These are phyloP conservation scores for Orthosia cruda DNA, from an alignment of 2,888 invertebrate genomes.

Conservation along the genomic window DNA sequence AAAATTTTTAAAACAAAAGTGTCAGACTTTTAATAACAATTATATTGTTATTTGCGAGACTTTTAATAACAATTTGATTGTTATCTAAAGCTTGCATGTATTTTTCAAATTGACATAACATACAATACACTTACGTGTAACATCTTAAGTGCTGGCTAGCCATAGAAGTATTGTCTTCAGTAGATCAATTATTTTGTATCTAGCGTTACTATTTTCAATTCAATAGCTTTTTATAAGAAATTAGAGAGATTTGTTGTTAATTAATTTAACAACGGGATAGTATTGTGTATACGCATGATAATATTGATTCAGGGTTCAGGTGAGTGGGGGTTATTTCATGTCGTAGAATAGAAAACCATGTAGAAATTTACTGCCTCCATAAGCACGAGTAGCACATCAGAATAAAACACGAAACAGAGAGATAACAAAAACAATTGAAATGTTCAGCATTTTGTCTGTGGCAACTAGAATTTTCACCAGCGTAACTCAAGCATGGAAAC, in stretches of 20 bases:
- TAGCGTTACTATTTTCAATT: neutral
- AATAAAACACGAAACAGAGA: neutral
- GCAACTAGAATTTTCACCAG: neutral
- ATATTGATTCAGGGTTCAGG: constrained; percentile 5
- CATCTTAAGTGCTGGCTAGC: neutral
- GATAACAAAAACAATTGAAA: neutral
- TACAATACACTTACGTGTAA: neutral
- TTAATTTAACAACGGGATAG: neutral
- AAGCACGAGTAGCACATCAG: neutral
- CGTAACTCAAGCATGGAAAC: neutral
- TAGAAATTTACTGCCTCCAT: neutral
- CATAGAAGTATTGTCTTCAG: constrained; percentile 1
- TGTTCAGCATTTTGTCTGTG: neutral
- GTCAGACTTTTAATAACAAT: neutral
- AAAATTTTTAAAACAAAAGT: neutral
- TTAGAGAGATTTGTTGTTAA: neutral
- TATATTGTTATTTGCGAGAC: neutral
- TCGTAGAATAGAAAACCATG: too few species aligned
- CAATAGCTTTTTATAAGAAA: neutral
- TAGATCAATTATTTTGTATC: neutral
- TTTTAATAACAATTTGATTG: neutral
- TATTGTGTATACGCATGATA: neutral
- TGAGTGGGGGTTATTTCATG: neutral
- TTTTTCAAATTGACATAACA: neutral
- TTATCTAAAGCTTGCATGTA: neutral